Evolutionary conservation across 2,888 invertebrate genomes (phyloP), one percentile per base, ranked within the genome.

Genomic region (Chaitophorus viminalis): DNA sequence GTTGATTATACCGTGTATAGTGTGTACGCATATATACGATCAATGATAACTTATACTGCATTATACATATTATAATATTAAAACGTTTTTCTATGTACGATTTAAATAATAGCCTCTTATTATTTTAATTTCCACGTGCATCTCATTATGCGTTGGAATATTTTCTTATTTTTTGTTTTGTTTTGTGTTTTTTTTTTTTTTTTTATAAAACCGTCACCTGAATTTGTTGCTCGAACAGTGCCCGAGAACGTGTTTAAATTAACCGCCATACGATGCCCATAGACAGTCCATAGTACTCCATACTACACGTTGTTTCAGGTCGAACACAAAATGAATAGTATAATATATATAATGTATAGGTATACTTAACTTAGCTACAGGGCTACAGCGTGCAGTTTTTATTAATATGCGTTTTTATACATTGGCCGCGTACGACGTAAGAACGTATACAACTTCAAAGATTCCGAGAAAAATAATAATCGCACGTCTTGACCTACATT

Each of bases 401-500:
- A 68, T 29, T 29, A 72, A 72, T 33, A n/a, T n/a, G n/a, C 82
- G 72, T 70, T 82, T 72, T 82, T 72, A 46, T n/a, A n/a, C n/a
- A n/a, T n/a, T n/a, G 29, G 14, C 3, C 65, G 14, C 33, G 29
- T 25, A 81, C 72, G 72, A 82, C 52, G 82, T 82, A 72, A 82
- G 72, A 82, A 82, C 33, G 82, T 82, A 82, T 72, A 82, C 82
- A 82, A 82, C 82, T 52, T 72, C 72, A 82, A 82, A 82, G 72
- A 82, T 82, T 33, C 70, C 39, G 72, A 70, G 31, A 46, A 70
- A 72, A 72, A 82, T 68, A 60, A 60, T 25, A 46, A 46, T 29
- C 46, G 1, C 21, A 31, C 52, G 2, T 82, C 82, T 82, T 82
- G 82, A 82, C 82, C 82, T 82, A 82, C 82, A 52, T 82, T 11